Conservation (phyloP, 1,140 invertebrate genomes). For the Wasmannia auropunctata region DNA sequence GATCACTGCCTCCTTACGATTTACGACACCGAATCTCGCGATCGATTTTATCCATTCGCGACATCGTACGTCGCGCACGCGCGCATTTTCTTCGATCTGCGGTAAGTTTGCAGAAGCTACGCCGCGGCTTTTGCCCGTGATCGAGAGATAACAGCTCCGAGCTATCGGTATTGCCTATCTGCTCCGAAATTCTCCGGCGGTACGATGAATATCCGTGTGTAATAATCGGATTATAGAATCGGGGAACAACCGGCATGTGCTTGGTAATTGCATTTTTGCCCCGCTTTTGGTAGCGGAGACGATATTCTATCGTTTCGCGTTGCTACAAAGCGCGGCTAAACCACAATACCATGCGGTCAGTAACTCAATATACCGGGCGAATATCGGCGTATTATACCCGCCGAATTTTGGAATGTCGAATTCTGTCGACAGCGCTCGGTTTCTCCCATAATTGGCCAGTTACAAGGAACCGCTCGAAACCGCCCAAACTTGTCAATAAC, state of each 20-base stretch:
- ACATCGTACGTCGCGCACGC: neutral
- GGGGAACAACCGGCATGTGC: conserved; percentile 43
- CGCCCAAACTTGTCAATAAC: conserved; percentile 14
- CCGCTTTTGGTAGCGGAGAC: conserved; percentile 21
- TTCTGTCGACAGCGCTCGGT: conserved; percentile 25
- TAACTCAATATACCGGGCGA: conserved; percentile 56
- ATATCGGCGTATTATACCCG: conserved; percentile 49
- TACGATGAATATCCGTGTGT: conserved; percentile 39
- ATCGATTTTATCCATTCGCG: neutral
- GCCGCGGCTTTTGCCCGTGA: neutral
- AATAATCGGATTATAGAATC: conserved; percentile 60
- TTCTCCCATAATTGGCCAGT: conserved; percentile 32
- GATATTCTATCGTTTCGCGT: conserved; percentile 23
- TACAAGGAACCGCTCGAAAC: conserved; percentile 20
- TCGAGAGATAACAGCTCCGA: conserved; percentile 25
- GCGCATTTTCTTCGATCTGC: neutral
- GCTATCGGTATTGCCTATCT: conserved; percentile 27
- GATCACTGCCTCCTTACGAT: neutral
- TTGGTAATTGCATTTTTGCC: conserved; percentile 50
- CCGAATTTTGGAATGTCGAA: conserved; percentile 49
- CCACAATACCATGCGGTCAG: conserved; percentile 39
- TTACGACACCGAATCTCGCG: neutral
- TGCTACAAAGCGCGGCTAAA: conserved; percentile 45
- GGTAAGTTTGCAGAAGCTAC: conserved; percentile 1
- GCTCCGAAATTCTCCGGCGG: conserved; percentile 37